Evolutionary conservation across 2,113 vertebrate species (phyloP).

Genomic region (Otocyon megalotis): DNA sequence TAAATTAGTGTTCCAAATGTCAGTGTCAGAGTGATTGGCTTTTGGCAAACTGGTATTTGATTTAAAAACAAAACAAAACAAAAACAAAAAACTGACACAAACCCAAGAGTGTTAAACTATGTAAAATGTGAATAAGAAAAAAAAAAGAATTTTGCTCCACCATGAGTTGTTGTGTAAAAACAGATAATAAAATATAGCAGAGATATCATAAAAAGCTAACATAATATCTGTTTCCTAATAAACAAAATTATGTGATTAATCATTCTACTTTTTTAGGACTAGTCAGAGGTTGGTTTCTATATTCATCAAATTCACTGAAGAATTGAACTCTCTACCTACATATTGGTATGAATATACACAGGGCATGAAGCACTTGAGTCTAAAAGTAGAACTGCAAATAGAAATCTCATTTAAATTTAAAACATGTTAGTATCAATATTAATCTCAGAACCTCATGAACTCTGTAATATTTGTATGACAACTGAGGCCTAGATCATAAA

Average conservation of each 20-base stretch:
- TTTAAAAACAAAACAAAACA: neutral
- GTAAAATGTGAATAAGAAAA: neutral
- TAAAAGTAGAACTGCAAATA: neutral
- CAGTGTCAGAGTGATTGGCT: slow-evolving; percentile 2
- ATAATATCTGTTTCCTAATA: neutral
- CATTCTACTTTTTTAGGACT: neutral
- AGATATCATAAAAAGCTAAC: neutral
- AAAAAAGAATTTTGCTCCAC: neutral
- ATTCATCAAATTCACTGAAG: slow-evolving; percentile 23
- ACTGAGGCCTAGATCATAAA: neutral
- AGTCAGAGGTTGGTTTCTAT: neutral
- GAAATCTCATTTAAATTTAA: neutral
- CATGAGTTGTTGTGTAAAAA: neutral
- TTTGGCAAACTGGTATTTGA: slow-evolving; percentile 33
- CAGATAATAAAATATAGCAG: neutral
- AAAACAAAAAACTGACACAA: neutral
- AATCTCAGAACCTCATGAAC: slow-evolving; percentile 38
- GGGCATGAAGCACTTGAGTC: neutral
- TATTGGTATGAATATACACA: neutral
- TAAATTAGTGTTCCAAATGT: slow-evolving; percentile 56
- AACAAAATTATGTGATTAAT: slow-evolving; percentile 41
- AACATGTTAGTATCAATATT: slow-evolving; percentile 8
- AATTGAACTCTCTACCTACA: neutral
- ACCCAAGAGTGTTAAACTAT: neutral
- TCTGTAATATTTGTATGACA: neutral